Base-by-base conservation (phyloP, 2,888 invertebrate genomes). In the Druceiella hillmani region DNA sequence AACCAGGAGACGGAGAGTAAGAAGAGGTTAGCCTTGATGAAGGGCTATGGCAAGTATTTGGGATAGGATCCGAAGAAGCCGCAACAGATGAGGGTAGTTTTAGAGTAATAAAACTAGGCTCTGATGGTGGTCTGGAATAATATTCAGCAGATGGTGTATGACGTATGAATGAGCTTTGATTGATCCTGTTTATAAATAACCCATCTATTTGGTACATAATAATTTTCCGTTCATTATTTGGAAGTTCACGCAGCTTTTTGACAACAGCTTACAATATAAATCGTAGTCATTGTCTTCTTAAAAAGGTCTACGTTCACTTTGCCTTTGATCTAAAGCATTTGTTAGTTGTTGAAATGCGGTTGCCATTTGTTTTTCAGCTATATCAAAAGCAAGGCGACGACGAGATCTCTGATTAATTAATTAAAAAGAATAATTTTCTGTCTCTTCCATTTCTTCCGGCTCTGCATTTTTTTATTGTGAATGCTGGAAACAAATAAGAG, bases 281-380 rank as follows among this genome's bases (percentile, higher is more conserved):
- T 54, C 52, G 42, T 50, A 54, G 29, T 53, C 50, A 36, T 54
- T 48, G 4, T 51, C 49, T 35, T 43, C 38, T 41, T 37, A 15
- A 24, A 24, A 15, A 10, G 34, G 34, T 34, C 13, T 10, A 34
- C 13, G 9, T 26, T 34, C 34, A 14, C 15, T 34, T 12, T 34
- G 34, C 20, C 24, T 38, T 32, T 38, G 26, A 22, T 9, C 26
- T 26, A 28, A 20, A 29, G 30, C 20, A 17, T 24, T 33, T n/a
- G 24, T 33, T 13, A 25, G 26, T 11, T 33, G 33, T 4, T 26
- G 12, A 25, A 33, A 32, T 3, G 33, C 33, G 14, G 33, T 13
- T n/a, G 33, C 5, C 33, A 33, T 33, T 25, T 25, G 22, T 12
- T 17, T 15, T 15, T 33, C 33, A n/a, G 33, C 33, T 33, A 13